These are phyloP conservation scores for Drosophila anomalata DNA, from an alignment of 2,888 invertebrate species.

Conservation along the genomic window DNA sequence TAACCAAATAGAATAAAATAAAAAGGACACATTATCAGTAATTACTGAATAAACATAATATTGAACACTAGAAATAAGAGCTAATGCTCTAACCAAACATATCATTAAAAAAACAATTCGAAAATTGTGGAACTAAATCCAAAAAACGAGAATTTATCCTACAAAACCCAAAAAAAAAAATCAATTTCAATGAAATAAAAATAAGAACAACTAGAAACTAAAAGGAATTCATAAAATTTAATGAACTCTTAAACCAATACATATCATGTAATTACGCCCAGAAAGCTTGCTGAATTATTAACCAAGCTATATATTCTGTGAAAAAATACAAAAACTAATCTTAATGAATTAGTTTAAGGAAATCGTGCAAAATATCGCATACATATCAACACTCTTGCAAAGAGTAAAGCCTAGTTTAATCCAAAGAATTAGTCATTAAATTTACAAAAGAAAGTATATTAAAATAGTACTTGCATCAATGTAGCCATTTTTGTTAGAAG, in stretches of 20 bases:
- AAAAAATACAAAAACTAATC: conserved; percentile 6
- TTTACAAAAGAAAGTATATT: conserved; percentile 29
- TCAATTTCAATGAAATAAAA: neutral
- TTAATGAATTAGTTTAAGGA: conserved; percentile 59
- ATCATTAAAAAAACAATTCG: conserved; percentile 7
- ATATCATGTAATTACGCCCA: conserved; percentile 38
- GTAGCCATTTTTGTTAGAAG: conserved; percentile 57
- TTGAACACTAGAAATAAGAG: neutral
- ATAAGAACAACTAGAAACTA: neutral
- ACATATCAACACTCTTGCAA: conserved; percentile 78
- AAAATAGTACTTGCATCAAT: conserved; percentile 4
- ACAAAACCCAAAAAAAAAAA: neutral
- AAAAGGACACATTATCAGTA: conserved; percentile 23
- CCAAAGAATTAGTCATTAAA: conserved; percentile 20
- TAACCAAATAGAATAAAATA: neutral
- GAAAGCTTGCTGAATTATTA: conserved; percentile 23
- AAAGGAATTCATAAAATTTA: neutral
- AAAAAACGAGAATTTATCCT: neutral
- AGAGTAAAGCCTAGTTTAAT: conserved; percentile 62
- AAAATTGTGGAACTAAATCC: neutral
- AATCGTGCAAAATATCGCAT: conserved; percentile 68
- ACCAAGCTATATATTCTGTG: conserved; percentile 13
- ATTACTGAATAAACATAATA: conserved; percentile 12
- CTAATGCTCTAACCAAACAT: conserved; percentile 10
- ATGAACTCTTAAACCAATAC: conserved; percentile 1